Evolutionary conservation across 2,888 invertebrate species (phyloP).

Genomic region (Phoenoteleia sp.): DNA sequence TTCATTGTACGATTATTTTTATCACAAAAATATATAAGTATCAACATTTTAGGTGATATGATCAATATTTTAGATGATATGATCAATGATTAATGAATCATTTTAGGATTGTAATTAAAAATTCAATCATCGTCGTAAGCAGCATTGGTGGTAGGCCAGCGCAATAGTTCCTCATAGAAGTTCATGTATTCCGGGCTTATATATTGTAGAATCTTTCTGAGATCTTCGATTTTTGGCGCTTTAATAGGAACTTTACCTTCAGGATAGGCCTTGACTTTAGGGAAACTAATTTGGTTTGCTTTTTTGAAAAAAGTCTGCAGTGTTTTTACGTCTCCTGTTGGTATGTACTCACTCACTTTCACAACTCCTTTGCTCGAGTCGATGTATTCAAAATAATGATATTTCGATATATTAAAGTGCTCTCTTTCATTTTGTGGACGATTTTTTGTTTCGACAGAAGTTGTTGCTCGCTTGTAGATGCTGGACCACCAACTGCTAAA

Average conservation of each 20-base stretch:
- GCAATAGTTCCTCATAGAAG: not conserved
- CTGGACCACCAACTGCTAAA: not conserved
- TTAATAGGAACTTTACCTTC: not conserved
- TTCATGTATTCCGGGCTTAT: not conserved
- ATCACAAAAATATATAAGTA: too few relatives aligned
- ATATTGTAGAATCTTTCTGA: not conserved
- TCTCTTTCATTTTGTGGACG: not conserved
- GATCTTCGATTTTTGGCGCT: not conserved
- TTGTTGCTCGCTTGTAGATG: not conserved
- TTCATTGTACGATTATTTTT: too few relatives aligned
- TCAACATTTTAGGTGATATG: too few relatives aligned
- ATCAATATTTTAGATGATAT: too few relatives aligned
- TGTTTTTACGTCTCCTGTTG: too few relatives aligned
- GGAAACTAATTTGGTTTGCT: too few relatives aligned
- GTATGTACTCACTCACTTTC: not conserved
- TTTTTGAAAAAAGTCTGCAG: too few relatives aligned
- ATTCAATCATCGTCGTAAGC: too few relatives aligned
- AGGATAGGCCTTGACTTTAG: not conserved
- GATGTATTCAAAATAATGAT: not conserved
- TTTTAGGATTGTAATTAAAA: too few relatives aligned
- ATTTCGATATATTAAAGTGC: not conserved
- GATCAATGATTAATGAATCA: too few relatives aligned
- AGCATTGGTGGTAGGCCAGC: not conserved
- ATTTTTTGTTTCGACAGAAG: not conserved
- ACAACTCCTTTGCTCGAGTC: not conserved